Conservation (phyloP, 2,797 vertebrate species). For the Gallirallus australis region DNA sequence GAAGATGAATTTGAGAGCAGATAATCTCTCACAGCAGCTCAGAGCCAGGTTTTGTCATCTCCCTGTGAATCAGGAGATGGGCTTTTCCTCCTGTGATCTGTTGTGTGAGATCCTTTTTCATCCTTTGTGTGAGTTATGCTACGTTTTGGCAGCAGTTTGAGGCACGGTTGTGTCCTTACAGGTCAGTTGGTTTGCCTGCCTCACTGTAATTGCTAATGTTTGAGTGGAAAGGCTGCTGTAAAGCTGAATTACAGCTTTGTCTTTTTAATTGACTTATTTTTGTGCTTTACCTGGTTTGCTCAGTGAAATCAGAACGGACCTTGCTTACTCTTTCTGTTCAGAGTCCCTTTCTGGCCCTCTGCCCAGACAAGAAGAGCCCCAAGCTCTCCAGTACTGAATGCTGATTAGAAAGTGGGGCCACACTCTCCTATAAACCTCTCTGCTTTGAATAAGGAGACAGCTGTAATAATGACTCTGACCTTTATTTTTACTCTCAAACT, state of each 20-base stretch:
- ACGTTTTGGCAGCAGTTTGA: background rate
- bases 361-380: constrained; percentile 29
- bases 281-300: constrained; percentile 33
- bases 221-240: background rate
- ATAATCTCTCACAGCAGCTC: background rate
- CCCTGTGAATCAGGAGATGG: background rate
- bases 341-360: constrained; percentile 29
- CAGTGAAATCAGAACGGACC: constrained; percentile 15
- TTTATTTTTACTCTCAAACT: constrained; percentile 25
- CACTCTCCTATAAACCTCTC: constrained; percentile 2
- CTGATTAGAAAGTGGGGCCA: constrained; percentile 46
- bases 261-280: background rate
- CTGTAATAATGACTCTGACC: constrained; percentile 6
- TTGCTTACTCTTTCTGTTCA: constrained; percentile 34
- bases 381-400: background rate
- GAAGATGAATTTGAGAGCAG: background rate
- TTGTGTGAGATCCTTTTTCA: background rate
- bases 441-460: constrained; percentile 26
- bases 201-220: background rate
- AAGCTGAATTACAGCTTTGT: background rate
- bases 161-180: background rate
- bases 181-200: background rate
- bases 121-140: background rate
- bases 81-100: background rate
- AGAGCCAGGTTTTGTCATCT: background rate